Percentiles rank a stretch among this genome's conserved stretches.
Evolutionary conservation across 2,888 invertebrate genomes (phyloP).

Genomic region (Epistrophella euchroma): DNA sequence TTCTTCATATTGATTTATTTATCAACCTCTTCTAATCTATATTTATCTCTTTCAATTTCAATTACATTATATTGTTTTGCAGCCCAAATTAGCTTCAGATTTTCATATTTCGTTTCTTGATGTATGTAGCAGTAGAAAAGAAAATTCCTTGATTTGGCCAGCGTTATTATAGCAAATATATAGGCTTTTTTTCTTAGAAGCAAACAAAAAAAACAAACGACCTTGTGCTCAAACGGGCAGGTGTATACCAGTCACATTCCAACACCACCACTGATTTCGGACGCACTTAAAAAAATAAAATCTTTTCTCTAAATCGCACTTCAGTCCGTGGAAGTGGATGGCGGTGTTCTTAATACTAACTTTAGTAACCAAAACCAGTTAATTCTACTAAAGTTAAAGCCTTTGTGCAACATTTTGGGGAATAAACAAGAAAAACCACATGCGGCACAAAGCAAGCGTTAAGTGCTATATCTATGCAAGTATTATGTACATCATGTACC

Average conservation of each 20-base stretch:
- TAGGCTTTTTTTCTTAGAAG: not conserved
- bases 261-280: conserved; percentile 23
- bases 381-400: conserved; percentile 35
- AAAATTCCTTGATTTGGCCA: not conserved
- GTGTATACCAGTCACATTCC: conserved; percentile 46
- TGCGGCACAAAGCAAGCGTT: conserved; percentile 30
- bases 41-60: too few relatives aligned
- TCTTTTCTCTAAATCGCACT: conserved; percentile 7
- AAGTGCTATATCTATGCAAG: not conserved
- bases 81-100: too few relatives aligned
- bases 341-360: conserved; percentile 8
- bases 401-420: conserved; percentile 51
- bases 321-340: not conserved
- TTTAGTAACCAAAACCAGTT: conserved; percentile 36
- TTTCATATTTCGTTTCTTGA: not conserved
- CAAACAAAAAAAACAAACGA: not conserved
- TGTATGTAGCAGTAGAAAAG: not conserved
- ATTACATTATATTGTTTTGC: not conserved
- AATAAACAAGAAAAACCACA: conserved; percentile 45
- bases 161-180: not conserved
- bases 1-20: too few relatives aligned
- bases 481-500: not conserved
- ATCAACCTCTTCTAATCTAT: too few relatives aligned
- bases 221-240: conserved; percentile 48
- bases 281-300: conserved; percentile 11